Percentiles rank a stretch among this genome's conserved stretches.
phyloP scores from a whole-genome alignment of 2,797 vertebrate species.

The Pristis pectinata region DNA sequence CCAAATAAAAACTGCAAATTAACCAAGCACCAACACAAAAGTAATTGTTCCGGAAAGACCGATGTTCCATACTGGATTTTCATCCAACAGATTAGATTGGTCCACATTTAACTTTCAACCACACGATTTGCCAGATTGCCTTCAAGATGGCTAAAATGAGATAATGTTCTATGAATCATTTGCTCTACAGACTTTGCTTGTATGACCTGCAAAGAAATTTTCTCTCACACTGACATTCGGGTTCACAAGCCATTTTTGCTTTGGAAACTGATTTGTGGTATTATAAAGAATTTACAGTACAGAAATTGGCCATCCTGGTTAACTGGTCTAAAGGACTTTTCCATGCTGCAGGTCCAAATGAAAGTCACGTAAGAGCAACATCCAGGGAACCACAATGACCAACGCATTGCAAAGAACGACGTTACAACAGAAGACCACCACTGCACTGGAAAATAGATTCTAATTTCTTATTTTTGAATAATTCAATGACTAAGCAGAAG shows the following conservation, averaged over 20 bases:
- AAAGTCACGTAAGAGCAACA: not conserved
- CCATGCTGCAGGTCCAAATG: not conserved
- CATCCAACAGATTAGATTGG: not conserved
- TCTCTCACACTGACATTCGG: not conserved
- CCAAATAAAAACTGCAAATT: not conserved
- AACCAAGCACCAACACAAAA: not conserved
- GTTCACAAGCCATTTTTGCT: not conserved
- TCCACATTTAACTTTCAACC: not conserved
- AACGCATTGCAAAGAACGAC: not conserved
- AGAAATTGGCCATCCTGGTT: not conserved
- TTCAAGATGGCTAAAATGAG: not conserved
- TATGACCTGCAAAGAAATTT: not conserved
- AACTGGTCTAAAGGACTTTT: not conserved
- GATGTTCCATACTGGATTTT: not conserved
- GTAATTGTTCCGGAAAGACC: not conserved
- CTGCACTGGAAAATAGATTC: not conserved
- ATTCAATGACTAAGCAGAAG: not conserved
- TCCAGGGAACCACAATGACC: not conserved
- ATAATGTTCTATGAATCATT: not conserved
- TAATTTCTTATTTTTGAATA: not conserved
- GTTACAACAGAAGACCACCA: not conserved
- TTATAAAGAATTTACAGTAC: not conserved
- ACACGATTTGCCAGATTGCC: not conserved
- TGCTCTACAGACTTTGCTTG: too few relatives aligned
- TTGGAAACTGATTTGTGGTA: not conserved